Evolutionary conservation across 1,140 invertebrate genomes (phyloP).

Genomic region (Aphis gossypii): DNA sequence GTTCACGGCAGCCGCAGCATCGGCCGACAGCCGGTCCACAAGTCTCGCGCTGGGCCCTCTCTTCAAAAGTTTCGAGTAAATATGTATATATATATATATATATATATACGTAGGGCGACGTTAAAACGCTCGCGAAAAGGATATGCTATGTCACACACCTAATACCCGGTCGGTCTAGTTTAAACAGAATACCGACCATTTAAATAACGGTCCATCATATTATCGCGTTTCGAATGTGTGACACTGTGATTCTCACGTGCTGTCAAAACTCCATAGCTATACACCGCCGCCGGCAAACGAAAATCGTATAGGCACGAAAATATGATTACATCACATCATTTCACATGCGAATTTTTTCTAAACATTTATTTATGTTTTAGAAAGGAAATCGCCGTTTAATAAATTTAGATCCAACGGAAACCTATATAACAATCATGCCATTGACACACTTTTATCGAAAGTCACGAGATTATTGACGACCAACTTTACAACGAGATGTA

Average conservation of each 20-base stretch:
- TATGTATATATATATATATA: background rate
- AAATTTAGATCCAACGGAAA: background rate
- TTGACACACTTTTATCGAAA: background rate
- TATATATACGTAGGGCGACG: background rate
- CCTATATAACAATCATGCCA: background rate
- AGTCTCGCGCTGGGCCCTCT: background rate
- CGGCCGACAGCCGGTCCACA: background rate
- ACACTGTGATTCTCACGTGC: slow-evolving; percentile 38
- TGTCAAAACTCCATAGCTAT: slow-evolving; percentile 28
- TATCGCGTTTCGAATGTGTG: background rate
- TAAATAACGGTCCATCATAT: slow-evolving; percentile 50
- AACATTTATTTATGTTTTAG: background rate
- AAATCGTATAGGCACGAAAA: background rate
- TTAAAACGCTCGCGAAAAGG: background rate
- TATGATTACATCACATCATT: background rate
- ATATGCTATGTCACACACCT: background rate
- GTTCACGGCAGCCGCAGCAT: background rate
- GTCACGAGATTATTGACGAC: background rate
- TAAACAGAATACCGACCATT: slow-evolving; percentile 29
- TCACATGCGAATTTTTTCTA: background rate
- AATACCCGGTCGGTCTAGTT: background rate
- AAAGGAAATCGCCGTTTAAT: background rate
- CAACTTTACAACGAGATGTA: background rate
- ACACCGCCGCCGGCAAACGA: background rate
- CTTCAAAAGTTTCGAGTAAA: background rate